Evolutionary conservation across 2,113 vertebrate species (phyloP), one percentile per base, ranked within the genome.

Genomic region (Gopherus evgoodei): DNA sequence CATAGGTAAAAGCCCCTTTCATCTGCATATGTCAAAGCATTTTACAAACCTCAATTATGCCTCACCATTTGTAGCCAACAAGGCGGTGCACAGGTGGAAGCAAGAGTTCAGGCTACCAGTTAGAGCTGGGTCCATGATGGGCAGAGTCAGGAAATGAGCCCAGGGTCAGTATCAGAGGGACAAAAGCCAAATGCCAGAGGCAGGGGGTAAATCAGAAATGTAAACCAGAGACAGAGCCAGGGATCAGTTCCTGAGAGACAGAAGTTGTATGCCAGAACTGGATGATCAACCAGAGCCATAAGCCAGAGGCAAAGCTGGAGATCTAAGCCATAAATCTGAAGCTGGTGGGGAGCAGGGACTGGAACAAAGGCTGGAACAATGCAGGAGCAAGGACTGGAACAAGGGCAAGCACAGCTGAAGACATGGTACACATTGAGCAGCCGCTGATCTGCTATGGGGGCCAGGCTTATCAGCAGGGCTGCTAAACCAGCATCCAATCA

Each of bases 1-100:
- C 5, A 91, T 92, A 24, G 22, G 7, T 75, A 87, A 79, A 11
- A 72, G 52, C 69, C 83, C 82, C 91, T 92, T 94, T 85, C 80
- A 86, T 80, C 53, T 53, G 35, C 27, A 22, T 42, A 97, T 81
- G 87, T 31, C 87, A 83, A 88, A 90, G 76, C 14, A 31, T 93
- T 93, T 92, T 87, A 72, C 31, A 94, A 88, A 84, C 84, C 81
- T 81, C 90, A 90, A 54, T 91, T 92, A 83, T 83, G 76, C 81
- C 86, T 93, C 83, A 83, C 65, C n/a, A 72, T 4, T 22, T 72
- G 65, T 22, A 38, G n/a, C 35, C 5, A 19, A 72, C 19, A 38
- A 72, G 65, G n/a, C n/a, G 9, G 9, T 21, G 17, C 2, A n/a
- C 65, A 69, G 35, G n/a, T 72, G 65, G 29, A 72, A 72, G 65